Evolutionary conservation across 53 echinoderm and acorn worm species (phyloP).

Genomic region (Hippasteria phrygiana): DNA sequence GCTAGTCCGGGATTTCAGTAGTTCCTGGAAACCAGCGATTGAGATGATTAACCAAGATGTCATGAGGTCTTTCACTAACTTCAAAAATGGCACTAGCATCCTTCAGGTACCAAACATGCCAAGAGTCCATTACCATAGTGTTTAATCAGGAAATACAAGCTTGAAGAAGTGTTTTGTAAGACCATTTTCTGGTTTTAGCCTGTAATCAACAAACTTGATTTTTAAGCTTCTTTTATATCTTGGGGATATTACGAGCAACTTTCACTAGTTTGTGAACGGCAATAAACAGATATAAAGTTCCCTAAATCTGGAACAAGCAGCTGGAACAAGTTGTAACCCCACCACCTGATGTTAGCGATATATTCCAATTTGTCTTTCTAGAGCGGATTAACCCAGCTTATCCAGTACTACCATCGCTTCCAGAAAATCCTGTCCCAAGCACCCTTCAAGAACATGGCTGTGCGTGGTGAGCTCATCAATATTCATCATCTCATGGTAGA

Average conservation of each 20-base stretch:
- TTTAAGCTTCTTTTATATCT: neutral
- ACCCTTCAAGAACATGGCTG: conserved; percentile 91
- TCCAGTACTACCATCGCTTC: conserved; percentile 97
- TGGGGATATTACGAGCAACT: neutral
- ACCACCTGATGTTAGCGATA: too few relatives aligned
- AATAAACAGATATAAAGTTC: too few relatives aligned
- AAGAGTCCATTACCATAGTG: neutral
- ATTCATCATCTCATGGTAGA: conserved; percentile 99
- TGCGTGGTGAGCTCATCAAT: conserved; percentile 95
- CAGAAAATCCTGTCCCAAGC: conserved; percentile 87
- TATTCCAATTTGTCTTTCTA: conserved; percentile 40
- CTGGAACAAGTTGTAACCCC: too few relatives aligned
- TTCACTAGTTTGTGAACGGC: too few relatives aligned
- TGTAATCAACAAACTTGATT: too few relatives aligned
- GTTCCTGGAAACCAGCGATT: conserved; percentile 91
- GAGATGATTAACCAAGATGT: conserved; percentile 94
- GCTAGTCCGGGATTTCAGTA: conserved; percentile 84
- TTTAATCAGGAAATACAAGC: too few relatives aligned
- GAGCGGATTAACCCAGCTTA: conserved; percentile 96
- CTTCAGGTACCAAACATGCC: conserved; percentile 71
- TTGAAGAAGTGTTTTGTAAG: too few relatives aligned
- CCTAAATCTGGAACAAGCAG: too few relatives aligned
- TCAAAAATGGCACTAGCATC: conserved; percentile 97
- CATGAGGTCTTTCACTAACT: conserved; percentile 97
- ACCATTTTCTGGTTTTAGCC: too few relatives aligned